Percentiles rank a stretch among this genome's conserved stretches.
Evolutionary conservation across 2,888 invertebrate species (phyloP).

Genomic region (Sesia bembeciformis): DNA sequence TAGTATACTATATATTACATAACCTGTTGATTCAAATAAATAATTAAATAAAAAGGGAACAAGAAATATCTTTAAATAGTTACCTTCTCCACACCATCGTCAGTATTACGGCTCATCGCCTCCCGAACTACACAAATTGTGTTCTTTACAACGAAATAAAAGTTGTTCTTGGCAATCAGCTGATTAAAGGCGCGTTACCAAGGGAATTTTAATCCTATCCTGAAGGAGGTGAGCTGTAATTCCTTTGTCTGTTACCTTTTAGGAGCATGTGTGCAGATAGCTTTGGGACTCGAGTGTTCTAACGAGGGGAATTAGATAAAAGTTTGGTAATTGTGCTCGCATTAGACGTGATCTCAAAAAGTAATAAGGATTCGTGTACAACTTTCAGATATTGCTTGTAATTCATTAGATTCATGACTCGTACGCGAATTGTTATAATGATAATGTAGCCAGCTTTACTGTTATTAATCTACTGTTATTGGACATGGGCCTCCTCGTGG

Average conservation of each 20-base stretch:
- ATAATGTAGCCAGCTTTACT: no score
- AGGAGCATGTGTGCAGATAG: constrained; percentile 9
- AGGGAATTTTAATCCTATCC: constrained; percentile 10
- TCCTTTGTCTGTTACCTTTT: not conserved
- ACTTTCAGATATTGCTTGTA: no score
- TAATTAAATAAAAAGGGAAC: no score
- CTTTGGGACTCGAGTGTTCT: constrained; percentile 15
- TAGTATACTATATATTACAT: no score
- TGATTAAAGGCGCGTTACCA: constrained; percentile 25
- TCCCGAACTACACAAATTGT: constrained; percentile 34
- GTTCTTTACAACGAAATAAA: constrained; percentile 49
- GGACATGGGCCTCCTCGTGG: no score
- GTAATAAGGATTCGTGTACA: not conserved
- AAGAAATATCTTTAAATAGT: no score
- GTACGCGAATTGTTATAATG: no score
- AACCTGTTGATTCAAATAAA: no score
- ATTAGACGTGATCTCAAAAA: not conserved
- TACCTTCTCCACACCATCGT: no score
- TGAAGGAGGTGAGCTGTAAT: constrained; percentile 9
- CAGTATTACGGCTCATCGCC: no score
- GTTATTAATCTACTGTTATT: no score
- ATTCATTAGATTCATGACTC: no score
- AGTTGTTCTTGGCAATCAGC: constrained; percentile 37
- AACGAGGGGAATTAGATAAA: constrained; percentile 33
- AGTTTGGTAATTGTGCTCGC: constrained; percentile 14